Conservation (phyloP, 2,113 vertebrate species). For the Pogonocichla stellata region DNA sequence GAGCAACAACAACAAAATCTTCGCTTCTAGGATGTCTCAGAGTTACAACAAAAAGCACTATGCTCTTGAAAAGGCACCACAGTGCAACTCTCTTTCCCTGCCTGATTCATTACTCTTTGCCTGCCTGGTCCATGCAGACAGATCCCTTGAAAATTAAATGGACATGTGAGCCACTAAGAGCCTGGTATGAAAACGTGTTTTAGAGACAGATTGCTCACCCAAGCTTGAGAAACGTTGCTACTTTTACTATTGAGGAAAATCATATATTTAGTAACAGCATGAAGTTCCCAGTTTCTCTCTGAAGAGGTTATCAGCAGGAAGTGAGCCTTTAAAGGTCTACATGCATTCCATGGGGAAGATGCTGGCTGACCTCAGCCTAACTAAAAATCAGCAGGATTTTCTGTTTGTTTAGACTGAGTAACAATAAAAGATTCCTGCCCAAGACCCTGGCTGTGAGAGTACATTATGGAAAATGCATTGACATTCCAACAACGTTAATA, state of each 20-base stretch:
- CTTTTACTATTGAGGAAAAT: not conserved
- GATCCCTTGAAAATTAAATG: not conserved
- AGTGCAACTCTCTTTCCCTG: not conserved
- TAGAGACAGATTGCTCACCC: not conserved
- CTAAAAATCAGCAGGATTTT: not conserved
- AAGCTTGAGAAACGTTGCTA: not conserved
- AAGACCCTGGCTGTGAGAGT: not conserved
- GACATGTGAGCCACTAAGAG: not conserved
- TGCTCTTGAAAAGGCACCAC: not conserved
- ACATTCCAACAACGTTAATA: not conserved
- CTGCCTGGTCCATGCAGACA: not conserved
- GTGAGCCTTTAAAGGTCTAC: not conserved
- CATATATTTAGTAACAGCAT: constrained; percentile 30
- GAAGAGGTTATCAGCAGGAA: constrained; percentile 48
- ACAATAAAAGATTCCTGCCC: constrained; percentile 33
- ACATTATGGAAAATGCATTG: constrained; percentile 12
- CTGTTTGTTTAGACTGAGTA: constrained; percentile 26
- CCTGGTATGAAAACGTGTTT: not conserved
- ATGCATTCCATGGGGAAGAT: not conserved
- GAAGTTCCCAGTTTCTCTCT: constrained; percentile 6
- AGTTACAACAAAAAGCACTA: not conserved
- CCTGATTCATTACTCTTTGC: not conserved
- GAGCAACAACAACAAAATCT: not conserved
- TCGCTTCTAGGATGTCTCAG: not conserved
- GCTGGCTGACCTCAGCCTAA: not conserved